Evolutionary conservation across 2,113 vertebrate genomes (phyloP), one percentile per base, ranked within the genome.

Genomic region (Reinhardtius hippoglossoides): DNA sequence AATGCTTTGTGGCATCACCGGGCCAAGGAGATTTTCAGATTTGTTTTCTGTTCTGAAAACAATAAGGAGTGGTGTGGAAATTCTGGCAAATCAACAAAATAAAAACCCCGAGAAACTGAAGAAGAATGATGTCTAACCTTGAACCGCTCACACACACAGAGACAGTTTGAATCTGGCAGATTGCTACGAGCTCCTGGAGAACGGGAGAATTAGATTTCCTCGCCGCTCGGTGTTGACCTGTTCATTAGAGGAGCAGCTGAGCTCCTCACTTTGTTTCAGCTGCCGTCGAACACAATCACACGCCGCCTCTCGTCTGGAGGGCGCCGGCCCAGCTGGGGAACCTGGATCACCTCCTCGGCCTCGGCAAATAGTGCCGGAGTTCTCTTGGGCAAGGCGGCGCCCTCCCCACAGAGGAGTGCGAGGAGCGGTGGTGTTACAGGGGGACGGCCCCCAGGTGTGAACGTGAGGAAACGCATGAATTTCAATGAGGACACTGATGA

Each of bases 401-500:
- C 44, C 15, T 16, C 44, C 44, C 26, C 62, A 59, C 18, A 0
- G 67, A 0, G 57, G 67, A 20, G 24, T 6, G 1, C 2, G 6
- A 18, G 9, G 37, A 59, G 59, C 74, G 1, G 64, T 2, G 26
- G 80, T 3, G 72, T 70, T 13, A 4, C 37, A n/a, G 18, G 60
- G 31, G 77, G 40, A 3, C 48, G 58, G 81, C 82, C 85, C 78
- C 81, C 88, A 90, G 88, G 76, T 88, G 88, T 58, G 83, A 82
- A 78, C 56, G 14, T 0, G 21, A 54, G 64, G 27, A 90, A 81
- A 87, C 80, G 48, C 20, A 88, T 87, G 84, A 85, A 90, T 87
- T 87, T 81, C 86, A 88, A 88, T 86, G 78, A 88, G 79, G 48
- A 52, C 2, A 1, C 63, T 84, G 85, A 88, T 86, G 88, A 61